Evolutionary conservation across 30 jellyfish, hydroid and myxozoan genomes (phyloP).

Genomic region (Phacellophora camtschatica): DNA sequence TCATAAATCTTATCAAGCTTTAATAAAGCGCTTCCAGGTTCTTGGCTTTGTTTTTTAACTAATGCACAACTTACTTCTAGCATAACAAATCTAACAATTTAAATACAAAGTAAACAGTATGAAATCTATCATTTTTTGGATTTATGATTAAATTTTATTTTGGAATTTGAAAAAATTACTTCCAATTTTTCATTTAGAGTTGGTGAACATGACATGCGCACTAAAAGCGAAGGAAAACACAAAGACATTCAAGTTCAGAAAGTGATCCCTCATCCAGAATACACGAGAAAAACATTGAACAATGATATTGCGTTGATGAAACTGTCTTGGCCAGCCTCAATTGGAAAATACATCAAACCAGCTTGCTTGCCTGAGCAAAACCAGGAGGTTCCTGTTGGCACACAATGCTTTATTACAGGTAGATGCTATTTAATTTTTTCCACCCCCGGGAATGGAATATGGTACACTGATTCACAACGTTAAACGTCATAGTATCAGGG

Average conservation of each 20-base stretch:
- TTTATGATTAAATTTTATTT: too few relatives aligned
- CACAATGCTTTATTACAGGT: constrained; percentile 90
- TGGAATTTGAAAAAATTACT: too few relatives aligned
- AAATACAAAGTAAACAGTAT: too few relatives aligned
- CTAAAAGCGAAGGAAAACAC: constrained; percentile 35
- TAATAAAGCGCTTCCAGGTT: too few relatives aligned
- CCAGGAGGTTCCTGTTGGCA: constrained; percentile 75
- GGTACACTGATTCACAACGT: background rate
- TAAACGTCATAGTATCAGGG: too few relatives aligned
- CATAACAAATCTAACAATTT: too few relatives aligned
- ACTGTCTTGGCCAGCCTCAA: constrained; percentile 61
- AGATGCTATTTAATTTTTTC: background rate
- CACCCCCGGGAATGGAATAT: background rate
- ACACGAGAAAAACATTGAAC: constrained; percentile 39
- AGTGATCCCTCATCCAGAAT: constrained; percentile 55
- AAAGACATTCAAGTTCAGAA: constrained; percentile 58
- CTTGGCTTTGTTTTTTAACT: too few relatives aligned
- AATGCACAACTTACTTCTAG: too few relatives aligned
- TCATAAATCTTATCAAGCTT: too few relatives aligned
- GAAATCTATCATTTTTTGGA: too few relatives aligned
- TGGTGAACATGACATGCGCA: constrained; percentile 33
- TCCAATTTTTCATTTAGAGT: too few relatives aligned
- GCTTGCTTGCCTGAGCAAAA: constrained; percentile 84
- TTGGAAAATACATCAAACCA: constrained; percentile 57
- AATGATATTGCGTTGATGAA: constrained; percentile 84